phyloP scores from a whole-genome alignment of 2,888 invertebrate genomes.

The Empis stercorea region DNA sequence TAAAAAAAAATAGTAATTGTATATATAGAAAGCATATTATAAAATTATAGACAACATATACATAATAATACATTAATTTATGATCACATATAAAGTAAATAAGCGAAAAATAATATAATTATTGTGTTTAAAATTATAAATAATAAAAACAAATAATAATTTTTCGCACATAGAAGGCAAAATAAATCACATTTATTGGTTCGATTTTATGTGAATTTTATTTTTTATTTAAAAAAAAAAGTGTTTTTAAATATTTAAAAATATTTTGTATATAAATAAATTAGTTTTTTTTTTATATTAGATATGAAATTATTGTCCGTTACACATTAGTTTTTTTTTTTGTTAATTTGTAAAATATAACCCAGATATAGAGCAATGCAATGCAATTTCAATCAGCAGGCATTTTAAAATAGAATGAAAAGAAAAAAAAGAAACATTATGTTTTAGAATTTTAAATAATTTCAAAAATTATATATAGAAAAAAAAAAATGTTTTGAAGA shows the following conservation, averaged over 20 bases:
- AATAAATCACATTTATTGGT: conserved; percentile 19
- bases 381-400: conserved; percentile 34
- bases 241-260: too few species aligned
- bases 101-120: too few species aligned
- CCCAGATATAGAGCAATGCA: conserved; percentile 8
- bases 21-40: too few species aligned
- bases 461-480: background rate
- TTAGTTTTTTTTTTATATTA: background rate
- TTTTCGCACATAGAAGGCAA: background rate
- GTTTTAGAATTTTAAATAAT: background rate
- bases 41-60: too few species aligned
- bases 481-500: too few species aligned
- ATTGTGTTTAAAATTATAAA: too few species aligned
- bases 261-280: background rate
- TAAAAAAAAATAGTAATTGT: too few species aligned
- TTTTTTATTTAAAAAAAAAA: too few species aligned
- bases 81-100: too few species aligned
- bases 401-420: conserved; percentile 19
- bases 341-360: background rate
- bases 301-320: too few species aligned
- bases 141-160: too few species aligned
- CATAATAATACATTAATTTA: too few species aligned
- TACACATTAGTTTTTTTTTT: background rate
- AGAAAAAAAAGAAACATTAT: conserved; percentile 12
- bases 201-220: conserved; percentile 8